Evolutionary conservation across 2,888 invertebrate species (phyloP).

Genomic region (Caenorhabditis sp.): DNA sequence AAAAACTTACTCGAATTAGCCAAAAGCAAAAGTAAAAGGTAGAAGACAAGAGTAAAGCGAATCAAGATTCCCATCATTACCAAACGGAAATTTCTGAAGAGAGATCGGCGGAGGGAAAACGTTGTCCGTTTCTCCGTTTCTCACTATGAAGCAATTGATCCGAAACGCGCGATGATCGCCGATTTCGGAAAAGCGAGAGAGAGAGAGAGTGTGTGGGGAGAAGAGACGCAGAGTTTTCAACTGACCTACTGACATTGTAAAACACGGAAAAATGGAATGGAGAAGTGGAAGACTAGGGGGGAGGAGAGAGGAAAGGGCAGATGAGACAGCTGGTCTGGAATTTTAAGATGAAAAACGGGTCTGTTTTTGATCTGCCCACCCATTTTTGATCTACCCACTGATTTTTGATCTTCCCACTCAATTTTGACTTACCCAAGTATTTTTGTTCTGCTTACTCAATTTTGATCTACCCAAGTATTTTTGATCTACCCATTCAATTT

Average conservation of each 20-base stretch:
- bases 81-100: background rate
- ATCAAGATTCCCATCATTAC: too few species aligned
- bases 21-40: conserved; percentile 1
- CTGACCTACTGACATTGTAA: conserved; percentile 53
- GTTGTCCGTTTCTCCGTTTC: too few species aligned
- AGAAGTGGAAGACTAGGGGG: background rate
- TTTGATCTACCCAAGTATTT: too few species aligned
- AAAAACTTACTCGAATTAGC: conserved; percentile 16
- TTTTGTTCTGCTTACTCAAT: too few species aligned
- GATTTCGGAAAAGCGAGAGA: background rate
- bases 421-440: too few species aligned
- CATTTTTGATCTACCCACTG: too few species aligned
- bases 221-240: conserved; percentile 36
- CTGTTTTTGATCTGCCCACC: too few species aligned
- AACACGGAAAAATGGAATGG: conserved; percentile 4
- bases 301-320: background rate
- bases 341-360: too few species aligned
- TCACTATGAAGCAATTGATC: conserved; percentile 23
- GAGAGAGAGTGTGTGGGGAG: background rate
- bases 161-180: conserved; percentile 36
- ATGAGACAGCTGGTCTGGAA: background rate
- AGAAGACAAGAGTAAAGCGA: background rate
- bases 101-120: background rate
- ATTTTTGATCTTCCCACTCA: too few species aligned
- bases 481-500: too few species aligned